Percentiles rank a stretch among this genome's conserved stretches.
Conservation (phyloP, 2,797 vertebrate genomes). For the Buceros bicornis region DNA sequence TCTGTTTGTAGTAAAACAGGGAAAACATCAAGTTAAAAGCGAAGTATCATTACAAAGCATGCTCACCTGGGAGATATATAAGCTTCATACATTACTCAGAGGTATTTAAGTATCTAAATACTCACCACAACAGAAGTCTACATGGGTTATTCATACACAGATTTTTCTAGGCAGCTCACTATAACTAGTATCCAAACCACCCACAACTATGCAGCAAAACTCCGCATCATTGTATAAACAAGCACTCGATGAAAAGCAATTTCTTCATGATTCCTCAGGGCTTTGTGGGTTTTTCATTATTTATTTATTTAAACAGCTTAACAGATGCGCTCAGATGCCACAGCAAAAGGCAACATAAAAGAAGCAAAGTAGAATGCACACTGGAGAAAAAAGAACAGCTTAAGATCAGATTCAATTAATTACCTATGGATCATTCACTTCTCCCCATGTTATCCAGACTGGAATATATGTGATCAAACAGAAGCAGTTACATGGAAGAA, state of each 20-base stretch:
- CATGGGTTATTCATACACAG: not conserved
- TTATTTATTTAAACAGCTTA: slow-evolving; percentile 62
- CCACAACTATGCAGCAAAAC: slow-evolving; percentile 39
- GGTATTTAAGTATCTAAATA: slow-evolving; percentile 1
- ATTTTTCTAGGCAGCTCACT: slow-evolving; percentile 17
- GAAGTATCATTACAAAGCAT: not conserved
- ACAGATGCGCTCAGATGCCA: slow-evolving; percentile 7
- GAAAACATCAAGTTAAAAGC: not conserved
- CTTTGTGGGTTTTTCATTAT: not conserved
- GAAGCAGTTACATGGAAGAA: not conserved
- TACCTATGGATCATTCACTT: not conserved
- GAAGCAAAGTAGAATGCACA: not conserved
- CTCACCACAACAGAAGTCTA: slow-evolving; percentile 9
- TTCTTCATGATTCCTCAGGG: slow-evolving; percentile 27
- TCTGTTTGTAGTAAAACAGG: not conserved
- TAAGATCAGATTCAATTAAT: not conserved
- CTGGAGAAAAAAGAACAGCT: not conserved
- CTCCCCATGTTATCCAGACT: not conserved
- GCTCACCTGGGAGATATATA: not conserved
- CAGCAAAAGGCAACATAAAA: not conserved
- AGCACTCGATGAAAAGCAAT: slow-evolving; percentile 1
- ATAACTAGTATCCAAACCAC: slow-evolving; percentile 5
- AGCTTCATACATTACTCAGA: not conserved
- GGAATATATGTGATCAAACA: not conserved
- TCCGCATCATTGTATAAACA: slow-evolving; percentile 40